phyloP scores from a whole-genome alignment of 2,888 invertebrate species.

The Lymantria monacha region DNA sequence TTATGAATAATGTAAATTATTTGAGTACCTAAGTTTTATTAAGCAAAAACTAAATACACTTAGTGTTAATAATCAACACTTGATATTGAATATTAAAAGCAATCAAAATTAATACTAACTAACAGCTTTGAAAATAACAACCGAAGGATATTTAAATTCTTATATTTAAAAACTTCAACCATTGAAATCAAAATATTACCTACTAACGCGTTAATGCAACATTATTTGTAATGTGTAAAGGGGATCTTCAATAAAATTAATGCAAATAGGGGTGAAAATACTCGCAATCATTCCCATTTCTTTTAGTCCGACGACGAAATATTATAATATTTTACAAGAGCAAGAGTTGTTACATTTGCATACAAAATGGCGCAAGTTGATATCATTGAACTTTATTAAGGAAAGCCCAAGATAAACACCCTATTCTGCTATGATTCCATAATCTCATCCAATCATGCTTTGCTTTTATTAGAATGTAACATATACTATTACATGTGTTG shows the following conservation, averaged over 20 bases:
- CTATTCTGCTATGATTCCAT: slow-evolving; percentile 45
- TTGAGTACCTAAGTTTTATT: no score
- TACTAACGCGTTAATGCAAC: not conserved
- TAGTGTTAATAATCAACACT: no score
- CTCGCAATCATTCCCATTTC: slow-evolving; percentile 53
- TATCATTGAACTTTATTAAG: slow-evolving; percentile 62
- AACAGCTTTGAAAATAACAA: no score
- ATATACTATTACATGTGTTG: not conserved
- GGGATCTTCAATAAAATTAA: slow-evolving; percentile 40
- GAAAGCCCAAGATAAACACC: slow-evolving; percentile 60
- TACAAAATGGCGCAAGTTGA: slow-evolving; percentile 58
- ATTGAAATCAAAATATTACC: not conserved
- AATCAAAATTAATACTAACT: no score
- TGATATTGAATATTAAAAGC: no score
- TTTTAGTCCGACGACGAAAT: slow-evolving; percentile 47
- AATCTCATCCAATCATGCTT: slow-evolving; percentile 43
- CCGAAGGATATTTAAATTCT: not conserved
- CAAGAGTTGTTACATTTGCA: slow-evolving; percentile 73
- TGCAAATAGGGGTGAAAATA: slow-evolving; percentile 55
- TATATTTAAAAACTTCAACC: not conserved
- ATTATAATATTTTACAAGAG: slow-evolving; percentile 65
- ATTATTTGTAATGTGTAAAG: slow-evolving; percentile 29
- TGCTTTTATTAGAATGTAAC: slow-evolving; percentile 34
- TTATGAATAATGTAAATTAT: no score
- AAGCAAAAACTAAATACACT: no score